Evolutionary conservation across 64 coral and sea anemone genomes (phyloP).

Genomic region (Dendrophyllia cribrosa): DNA sequence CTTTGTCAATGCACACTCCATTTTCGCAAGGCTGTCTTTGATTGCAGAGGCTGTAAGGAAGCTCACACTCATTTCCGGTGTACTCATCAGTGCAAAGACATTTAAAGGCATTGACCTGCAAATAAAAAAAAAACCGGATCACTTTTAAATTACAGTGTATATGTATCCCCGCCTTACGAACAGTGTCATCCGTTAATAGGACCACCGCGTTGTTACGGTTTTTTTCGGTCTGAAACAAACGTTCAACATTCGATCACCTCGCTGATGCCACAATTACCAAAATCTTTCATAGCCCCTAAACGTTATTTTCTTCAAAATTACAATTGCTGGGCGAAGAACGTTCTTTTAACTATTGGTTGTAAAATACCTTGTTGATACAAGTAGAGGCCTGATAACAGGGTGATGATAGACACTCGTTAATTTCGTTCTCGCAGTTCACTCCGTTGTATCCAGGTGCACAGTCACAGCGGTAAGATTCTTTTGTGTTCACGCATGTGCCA

Average conservation of each 20-base stretch:
- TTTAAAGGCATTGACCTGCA: slow-evolving; percentile 23
- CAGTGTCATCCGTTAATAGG: too few species aligned
- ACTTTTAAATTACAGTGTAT: too few species aligned
- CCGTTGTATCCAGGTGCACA: slow-evolving; percentile 52
- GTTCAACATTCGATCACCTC: too few species aligned
- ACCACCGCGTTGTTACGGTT: too few species aligned
- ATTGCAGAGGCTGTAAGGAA: slow-evolving; percentile 18
- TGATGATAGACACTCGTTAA: slow-evolving; percentile 51
- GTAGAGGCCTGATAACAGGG: slow-evolving; percentile 44
- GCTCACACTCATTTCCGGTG: slow-evolving; percentile 27
- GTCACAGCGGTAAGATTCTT: slow-evolving; percentile 72
- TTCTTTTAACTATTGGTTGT: too few species aligned
- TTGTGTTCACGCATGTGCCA: slow-evolving; percentile 65
- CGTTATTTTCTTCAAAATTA: too few species aligned
- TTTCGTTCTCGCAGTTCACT: slow-evolving; percentile 44
- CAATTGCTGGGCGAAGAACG: too few species aligned
- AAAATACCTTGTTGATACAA: slow-evolving; percentile 59
- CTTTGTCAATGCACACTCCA: slow-evolving; percentile 40
- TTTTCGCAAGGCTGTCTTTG: slow-evolving; percentile 12
- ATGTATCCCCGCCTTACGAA: too few species aligned
- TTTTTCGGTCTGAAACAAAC: too few species aligned
- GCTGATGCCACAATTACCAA: too few species aligned
- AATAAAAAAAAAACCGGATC: not conserved
- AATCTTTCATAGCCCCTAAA: too few species aligned
- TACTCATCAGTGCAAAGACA: slow-evolving; percentile 40